Evolutionary conservation across 1,140 invertebrate genomes (phyloP), one percentile per base, ranked within the genome.

Genomic region (Branchinecta lynchi): DNA sequence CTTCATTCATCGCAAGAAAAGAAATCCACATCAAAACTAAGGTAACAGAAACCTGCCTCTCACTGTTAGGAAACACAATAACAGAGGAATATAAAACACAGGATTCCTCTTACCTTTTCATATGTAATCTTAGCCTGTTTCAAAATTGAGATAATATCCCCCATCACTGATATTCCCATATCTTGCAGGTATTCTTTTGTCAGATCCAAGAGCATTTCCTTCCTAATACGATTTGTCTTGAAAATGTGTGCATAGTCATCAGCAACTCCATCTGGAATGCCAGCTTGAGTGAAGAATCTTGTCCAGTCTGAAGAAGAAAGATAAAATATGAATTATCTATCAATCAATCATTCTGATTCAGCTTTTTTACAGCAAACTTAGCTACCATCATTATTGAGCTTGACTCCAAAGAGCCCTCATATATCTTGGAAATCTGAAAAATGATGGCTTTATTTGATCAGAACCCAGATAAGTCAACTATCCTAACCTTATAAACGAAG

Each of bases 241-340:
- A 92, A 92, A n/a, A 85, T 86, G 43, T 89, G 80, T 0, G 90
- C 89, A 80, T 92, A 92, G 65, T 86, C 86, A 2, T 86, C 86
- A 15, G 86, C 84, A 68, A 86, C 85, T 45, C 84, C 83, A 3
- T 84, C 80, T 7, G 87, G 89, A 71, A 92, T 86, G 7, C 88
- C 88, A 70, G 88, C 86, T 67, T 86, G 84, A 9, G 82, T 84
- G 79, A 92, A 92, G 77, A 92, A 92, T 70, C 84, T 86, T 7
- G 88, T 82, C 88, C 88, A 90, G 74, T 79, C 79, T 73, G 80
- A 83, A 84, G 73, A 65, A 80, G 80, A 72, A 71, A 72, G 68
- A 21, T 9, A 71, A 15, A 71, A 70, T 7, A 7, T 8, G 32
- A 9, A 68, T 43, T 7, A 0, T 43, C 8, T 20, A 44, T 45